Conservation (phyloP, 2,888 invertebrate species). For the Ecdyonurus torrentis region DNA sequence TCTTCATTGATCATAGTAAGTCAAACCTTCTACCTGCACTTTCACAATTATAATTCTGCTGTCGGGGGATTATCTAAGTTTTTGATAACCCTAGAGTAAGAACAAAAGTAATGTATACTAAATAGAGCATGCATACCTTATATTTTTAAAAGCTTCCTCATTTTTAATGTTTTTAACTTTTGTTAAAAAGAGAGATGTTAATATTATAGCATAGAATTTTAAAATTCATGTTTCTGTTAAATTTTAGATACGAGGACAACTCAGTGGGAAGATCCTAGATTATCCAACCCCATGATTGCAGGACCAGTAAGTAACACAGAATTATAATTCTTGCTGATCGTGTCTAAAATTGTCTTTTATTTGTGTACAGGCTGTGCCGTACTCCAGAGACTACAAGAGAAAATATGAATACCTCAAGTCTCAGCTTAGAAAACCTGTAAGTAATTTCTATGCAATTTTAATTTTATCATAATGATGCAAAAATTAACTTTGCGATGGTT, state of each 20-base stretch:
- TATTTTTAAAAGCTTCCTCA: conserved; percentile 8
- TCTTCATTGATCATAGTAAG: conserved; percentile 97
- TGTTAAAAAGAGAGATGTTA: not conserved
- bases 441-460: no score
- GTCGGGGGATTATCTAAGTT: no score
- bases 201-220: no score
- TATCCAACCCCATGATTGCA: conserved; percentile 91
- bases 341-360: conserved; percentile 9
- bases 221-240: conserved; percentile 13
- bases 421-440: conserved; percentile 85
- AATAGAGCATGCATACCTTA: no score
- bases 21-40: no score
- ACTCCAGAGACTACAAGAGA: conserved; percentile 95
- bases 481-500: no score
- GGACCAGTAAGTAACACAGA: conserved; percentile 48
- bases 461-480: no score
- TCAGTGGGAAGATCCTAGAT: conserved; percentile 97
- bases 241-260: conserved; percentile 76
- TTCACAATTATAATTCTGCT: no score
- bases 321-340: not conserved
- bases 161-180: conserved; percentile 3
- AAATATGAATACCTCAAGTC: conserved; percentile 98
- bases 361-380: conserved; percentile 73
- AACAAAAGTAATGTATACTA: no score
- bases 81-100: no score